Conservation (phyloP, 35 echinoderm and acorn worm genomes). For the Stichopus chloronotus region DNA sequence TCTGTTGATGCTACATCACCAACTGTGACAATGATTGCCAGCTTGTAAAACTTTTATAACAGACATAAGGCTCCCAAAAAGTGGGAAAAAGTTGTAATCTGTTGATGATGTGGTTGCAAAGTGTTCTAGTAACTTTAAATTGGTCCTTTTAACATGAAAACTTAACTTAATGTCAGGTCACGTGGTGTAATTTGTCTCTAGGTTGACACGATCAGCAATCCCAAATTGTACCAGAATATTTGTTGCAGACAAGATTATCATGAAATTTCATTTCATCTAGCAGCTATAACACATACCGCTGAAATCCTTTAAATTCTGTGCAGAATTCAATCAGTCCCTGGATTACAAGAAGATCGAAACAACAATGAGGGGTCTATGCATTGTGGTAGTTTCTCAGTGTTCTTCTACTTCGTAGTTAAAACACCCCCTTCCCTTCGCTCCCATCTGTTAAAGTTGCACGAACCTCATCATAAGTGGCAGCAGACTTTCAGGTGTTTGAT, state of each 20-base stretch:
- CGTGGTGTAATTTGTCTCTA: conserved; percentile 33
- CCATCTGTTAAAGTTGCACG: conserved; percentile 22
- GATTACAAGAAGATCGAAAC: conserved; percentile 32
- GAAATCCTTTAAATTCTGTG: conserved; percentile 40
- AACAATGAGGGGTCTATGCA: not conserved
- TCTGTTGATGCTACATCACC: conserved; percentile 43
- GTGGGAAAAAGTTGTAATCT: conserved; percentile 29
- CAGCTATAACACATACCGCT: conserved; percentile 37
- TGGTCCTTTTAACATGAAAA: conserved; percentile 47
- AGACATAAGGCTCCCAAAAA: conserved; percentile 25
- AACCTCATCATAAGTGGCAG: conserved; percentile 33
- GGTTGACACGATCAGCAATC: conserved; percentile 40
- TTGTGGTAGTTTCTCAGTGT: conserved; percentile 33
- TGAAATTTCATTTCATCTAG: conserved; percentile 54
- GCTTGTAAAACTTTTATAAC: not conserved
- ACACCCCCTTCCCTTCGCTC: not conserved
- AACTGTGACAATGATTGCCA: not conserved
- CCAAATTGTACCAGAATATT: conserved; percentile 39
- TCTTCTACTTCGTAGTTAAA: conserved; percentile 25
- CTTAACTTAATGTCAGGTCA: not conserved
- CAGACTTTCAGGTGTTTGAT: conserved; percentile 21
- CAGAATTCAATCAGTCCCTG: not conserved
- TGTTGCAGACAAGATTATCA: conserved; percentile 36
- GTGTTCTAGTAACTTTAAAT: conserved; percentile 5
- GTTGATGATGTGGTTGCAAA: conserved; percentile 35